Evolutionary conservation across 2,113 vertebrate species (phyloP), one percentile per base, ranked within the genome.

Genomic region (Willisornis vidua): DNA sequence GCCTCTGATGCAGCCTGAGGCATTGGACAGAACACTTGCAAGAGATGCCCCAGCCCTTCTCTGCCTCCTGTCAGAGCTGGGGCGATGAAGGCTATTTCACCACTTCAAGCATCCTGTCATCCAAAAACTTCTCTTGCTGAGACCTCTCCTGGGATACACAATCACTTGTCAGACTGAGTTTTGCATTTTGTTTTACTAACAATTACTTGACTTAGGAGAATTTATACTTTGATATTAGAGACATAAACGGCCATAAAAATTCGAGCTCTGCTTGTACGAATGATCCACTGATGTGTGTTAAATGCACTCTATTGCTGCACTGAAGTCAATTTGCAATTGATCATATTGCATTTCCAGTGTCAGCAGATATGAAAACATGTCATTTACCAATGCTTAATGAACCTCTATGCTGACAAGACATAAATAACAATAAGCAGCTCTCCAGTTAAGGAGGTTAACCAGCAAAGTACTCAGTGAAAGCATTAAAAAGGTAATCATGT

Each of bases 391-490:
- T 93, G 87, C 76, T 94, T 97, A 96, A 97, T 97, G 96, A 95
- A 94, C 89, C 90, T 45, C 57, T 83, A 25, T 63, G 49, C 59
- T 95, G 73, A 72, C 71, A 66, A 95, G 95, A 93, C 90, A 91
- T 97, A 95, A 96, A 91, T 90, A 93, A 93, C 95, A 58, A 95
- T 93, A 96, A 97, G 95, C 91, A 96, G 92, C 84, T 91, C 95
- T 97, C 93, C 92, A 88, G 93, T 77, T 94, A 95, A 75, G 61
- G 7, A 94, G 87, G 82, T 95, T 95, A 95, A 95, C 93, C 87
- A 77, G 88, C 75, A 87, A 93, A 94, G 87, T 81, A 77, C 57
- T 83, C 74, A 66, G 37, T 49, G 90, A 87, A 90, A 84, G 20
- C 70, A 63, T 90, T 83, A 83, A 92, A 94, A 93, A 93, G 93